These are phyloP conservation scores for Drymodes brunneopygia DNA, from an alignment of 2,113 vertebrate species.

Conservation along the genomic window DNA sequence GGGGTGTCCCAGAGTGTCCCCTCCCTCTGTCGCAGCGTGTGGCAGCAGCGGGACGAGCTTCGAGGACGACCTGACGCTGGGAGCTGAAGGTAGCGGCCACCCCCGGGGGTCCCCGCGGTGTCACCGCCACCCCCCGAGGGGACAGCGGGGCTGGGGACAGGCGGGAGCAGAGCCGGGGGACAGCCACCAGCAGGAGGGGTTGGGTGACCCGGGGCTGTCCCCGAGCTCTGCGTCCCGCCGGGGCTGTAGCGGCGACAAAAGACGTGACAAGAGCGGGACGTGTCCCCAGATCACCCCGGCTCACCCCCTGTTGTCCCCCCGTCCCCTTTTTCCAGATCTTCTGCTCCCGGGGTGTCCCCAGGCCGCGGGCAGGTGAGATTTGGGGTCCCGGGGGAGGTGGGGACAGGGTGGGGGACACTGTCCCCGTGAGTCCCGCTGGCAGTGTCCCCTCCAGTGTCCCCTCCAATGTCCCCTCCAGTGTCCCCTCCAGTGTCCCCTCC, in stretches of 20 bases:
- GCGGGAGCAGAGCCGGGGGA: too few species aligned
- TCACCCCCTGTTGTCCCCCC: not conserved
- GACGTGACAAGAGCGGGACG: not conserved
- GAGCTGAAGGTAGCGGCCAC: constrained; percentile 81
- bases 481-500: not conserved
- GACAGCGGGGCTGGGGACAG: not conserved
- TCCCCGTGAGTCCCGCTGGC: accelerated
- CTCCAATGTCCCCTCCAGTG: too few species aligned
- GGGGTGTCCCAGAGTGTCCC: not conserved
- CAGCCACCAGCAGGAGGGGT: not conserved
- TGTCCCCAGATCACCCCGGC: accelerated
- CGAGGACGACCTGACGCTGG: constrained; percentile 83
- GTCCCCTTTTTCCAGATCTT: constrained; percentile 37
- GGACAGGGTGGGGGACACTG: too few species aligned
- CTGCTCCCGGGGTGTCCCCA: constrained; percentile 5
- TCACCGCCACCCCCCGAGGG: not conserved
- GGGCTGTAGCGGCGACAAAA: accelerated
- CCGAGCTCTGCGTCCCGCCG: not conserved
- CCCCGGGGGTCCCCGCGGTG: not conserved
- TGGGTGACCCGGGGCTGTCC: not conserved
- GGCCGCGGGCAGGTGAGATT: constrained; percentile 53
- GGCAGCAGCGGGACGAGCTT: constrained; percentile 66
- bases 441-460: too few species aligned
- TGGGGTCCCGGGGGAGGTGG: not conserved
- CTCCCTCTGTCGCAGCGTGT: constrained; percentile 21